phyloP scores from a whole-genome alignment of 2,888 invertebrate species.

The Micoletzkya japonica region DNA sequence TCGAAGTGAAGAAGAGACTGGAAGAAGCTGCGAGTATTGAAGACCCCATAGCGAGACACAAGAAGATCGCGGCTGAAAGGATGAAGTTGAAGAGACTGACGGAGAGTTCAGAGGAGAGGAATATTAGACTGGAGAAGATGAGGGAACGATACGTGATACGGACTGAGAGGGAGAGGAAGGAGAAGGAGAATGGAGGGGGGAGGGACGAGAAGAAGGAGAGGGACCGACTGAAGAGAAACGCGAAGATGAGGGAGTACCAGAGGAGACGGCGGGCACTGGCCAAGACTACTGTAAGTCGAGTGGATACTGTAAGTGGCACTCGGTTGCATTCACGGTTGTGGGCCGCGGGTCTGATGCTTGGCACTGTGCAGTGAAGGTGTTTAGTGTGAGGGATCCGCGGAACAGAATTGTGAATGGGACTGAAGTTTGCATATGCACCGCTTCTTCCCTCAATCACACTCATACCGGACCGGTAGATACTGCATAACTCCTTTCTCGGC shows the following conservation, averaged over 20 bases:
- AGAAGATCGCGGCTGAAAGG: constrained; percentile 9
- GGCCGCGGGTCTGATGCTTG: no score
- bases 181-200: neutral
- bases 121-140: constrained; percentile 30
- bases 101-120: constrained; percentile 30
- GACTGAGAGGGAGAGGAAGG: neutral
- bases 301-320: neutral
- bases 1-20: constrained; percentile 16
- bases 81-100: constrained; percentile 30
- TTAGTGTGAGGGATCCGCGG: no score
- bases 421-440: no score
- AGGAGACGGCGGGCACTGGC: constrained; percentile 1
- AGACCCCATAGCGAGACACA: constrained; percentile 24
- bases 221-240: constrained; percentile 8
- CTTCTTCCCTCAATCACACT: no score
- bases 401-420: no score
- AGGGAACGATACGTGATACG: constrained; percentile 20
- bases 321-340: no score
- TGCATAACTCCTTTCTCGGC: no score
- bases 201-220: neutral
- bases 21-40: constrained; percentile 25
- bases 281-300: neutral
- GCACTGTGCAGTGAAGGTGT: no score
- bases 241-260: constrained; percentile 20
- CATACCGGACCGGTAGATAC: no score